These are phyloP conservation scores for Myotis vivesi DNA, from an alignment of 2,797 vertebrate species.

Conservation along the genomic window DNA sequence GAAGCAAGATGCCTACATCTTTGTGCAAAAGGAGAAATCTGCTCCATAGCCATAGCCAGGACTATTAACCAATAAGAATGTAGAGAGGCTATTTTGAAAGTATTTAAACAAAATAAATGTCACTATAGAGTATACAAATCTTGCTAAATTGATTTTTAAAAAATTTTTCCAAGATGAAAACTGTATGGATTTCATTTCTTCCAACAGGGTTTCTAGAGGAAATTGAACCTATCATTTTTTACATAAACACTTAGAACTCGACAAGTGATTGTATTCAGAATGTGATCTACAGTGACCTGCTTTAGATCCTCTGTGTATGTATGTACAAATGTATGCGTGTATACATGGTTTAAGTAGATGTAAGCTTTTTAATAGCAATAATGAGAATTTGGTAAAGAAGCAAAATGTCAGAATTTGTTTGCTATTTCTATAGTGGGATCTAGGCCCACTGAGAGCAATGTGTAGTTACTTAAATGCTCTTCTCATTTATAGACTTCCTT, in stretches of 20 bases:
- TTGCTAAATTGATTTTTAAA: slow-evolving; percentile 21
- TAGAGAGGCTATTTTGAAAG: slow-evolving; percentile 23
- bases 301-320: not conserved
- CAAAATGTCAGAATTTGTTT: slow-evolving; percentile 44
- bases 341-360: not conserved
- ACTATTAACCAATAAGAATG: slow-evolving; percentile 36
- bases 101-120: slow-evolving; percentile 43
- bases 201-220: not conserved
- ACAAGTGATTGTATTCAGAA: not conserved
- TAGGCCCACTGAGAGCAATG: not conserved
- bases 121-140: not conserved
- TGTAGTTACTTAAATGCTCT: not conserved
- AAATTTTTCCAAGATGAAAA: slow-evolving; percentile 25
- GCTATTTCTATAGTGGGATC: not conserved
- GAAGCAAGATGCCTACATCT: not conserved
- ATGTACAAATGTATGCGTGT: not conserved
- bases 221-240: not conserved
- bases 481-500: not conserved
- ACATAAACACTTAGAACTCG: not conserved
- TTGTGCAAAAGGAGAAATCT: not conserved
- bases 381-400: not conserved
- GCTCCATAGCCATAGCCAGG: not conserved
- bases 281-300: slow-evolving; percentile 39
- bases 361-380: not conserved
- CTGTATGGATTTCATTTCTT: slow-evolving; percentile 12